Base-by-base conservation (phyloP, 2,888 invertebrate genomes). In the Nymphalis urticae region DNA sequence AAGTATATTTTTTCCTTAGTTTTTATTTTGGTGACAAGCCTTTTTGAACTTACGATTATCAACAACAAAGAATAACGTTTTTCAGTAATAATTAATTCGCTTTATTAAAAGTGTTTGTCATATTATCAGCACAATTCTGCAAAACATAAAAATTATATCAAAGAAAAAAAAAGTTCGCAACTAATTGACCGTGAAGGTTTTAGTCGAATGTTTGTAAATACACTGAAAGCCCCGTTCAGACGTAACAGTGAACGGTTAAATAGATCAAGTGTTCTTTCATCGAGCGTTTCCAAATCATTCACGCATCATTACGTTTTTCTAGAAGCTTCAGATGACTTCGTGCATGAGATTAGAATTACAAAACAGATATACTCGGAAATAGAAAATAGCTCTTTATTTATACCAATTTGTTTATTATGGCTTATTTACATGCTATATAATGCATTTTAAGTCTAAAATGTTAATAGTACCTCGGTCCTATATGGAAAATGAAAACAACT, bases 341-440 rank as follows among this genome's bases (percentile, higher is more conserved):
- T 74, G 70, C 71, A 75, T 68, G 67, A 79, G 76, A 86, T 86
- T 85, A 80, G 78, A 82, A 86, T 86, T 83, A 82, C 82, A 83
- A 84, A 84, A 78, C 73, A 75, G 72, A 75, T 64, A 67, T 72
- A 68, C 72, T 69, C 65, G 72, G 76, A 75, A 77, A 75, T 76
- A 67, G 75, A 75, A 74, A 75, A 77, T 75, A 70, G 64, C 56
- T 16, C 32, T 62, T 67, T 51, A 51, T 48, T 58, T 58, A 56
- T 58, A 16, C 36, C 54, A 36, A 48, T 24, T 50, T 50, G 59
- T 16, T 17, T 50, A 50, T n/a, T 3, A 50, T n/a, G 17, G 50
- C 19, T 17, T 42, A 42, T 13, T 42, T 42, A 42, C 42, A 42
- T 13, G 10, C 42, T 3, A 2, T 42, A 42, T 13, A 13, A 3